These are phyloP conservation scores for Pasiphila rectangulata DNA, from an alignment of 2,888 invertebrate species.

Conservation along the genomic window DNA sequence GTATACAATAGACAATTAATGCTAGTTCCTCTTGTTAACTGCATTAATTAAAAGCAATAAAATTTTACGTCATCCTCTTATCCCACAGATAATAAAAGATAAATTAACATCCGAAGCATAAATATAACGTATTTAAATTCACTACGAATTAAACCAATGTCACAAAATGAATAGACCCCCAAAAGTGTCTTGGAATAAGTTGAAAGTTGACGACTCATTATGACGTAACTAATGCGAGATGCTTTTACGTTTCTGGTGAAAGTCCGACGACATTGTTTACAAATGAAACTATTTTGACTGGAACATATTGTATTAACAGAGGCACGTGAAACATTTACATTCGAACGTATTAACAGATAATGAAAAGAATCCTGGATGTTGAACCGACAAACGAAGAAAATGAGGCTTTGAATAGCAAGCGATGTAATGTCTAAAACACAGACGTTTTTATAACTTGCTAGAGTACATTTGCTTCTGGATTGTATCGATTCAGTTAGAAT, in stretches of 20 bases:
- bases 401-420: background rate
- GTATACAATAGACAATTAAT: slow-evolving; percentile 17
- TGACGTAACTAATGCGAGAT: slow-evolving; percentile 39
- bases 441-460: background rate
- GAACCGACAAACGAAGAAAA: background rate
- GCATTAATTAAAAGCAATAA: background rate
- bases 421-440: background rate
- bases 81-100: background rate
- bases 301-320: slow-evolving; percentile 15
- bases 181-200: slow-evolving; percentile 15
- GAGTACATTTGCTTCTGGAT: background rate
- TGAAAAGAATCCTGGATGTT: background rate
- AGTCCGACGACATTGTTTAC: slow-evolving; percentile 52
- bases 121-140: background rate
- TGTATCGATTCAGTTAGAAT: background rate
- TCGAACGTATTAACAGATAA: slow-evolving; percentile 3
- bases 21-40: slow-evolving; percentile 5
- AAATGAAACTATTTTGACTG: slow-evolving; percentile 24
- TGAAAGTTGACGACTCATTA: slow-evolving; percentile 33
- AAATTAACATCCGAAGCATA: background rate
- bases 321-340: slow-evolving; percentile 11
- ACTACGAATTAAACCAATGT: background rate
- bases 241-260: slow-evolving; percentile 37
- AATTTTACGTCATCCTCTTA: slow-evolving; percentile 1
- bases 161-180: background rate